Percentiles rank a stretch among this genome's conserved stretches.
phyloP scores from a whole-genome alignment of 2,888 invertebrate genomes.

The Acronicta psi region DNA sequence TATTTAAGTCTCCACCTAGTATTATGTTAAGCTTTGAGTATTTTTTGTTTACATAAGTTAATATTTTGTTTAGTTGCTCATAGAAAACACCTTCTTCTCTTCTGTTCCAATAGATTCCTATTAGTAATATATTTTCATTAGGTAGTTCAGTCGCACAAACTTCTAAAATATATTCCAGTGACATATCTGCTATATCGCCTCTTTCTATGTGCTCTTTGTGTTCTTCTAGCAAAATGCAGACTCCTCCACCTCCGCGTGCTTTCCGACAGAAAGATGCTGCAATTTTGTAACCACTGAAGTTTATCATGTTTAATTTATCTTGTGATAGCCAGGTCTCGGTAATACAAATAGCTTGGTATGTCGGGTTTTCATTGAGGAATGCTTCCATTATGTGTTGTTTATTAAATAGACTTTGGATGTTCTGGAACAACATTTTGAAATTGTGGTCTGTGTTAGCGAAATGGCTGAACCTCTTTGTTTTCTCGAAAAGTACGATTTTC shows the following conservation, averaged over 20 bases:
- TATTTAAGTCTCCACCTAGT: slow-evolving; percentile 10
- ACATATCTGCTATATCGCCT: slow-evolving; percentile 4
- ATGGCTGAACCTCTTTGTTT: no score
- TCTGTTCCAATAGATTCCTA: slow-evolving; percentile 8
- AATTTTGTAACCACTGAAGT: slow-evolving; percentile 2
- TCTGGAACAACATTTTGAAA: no score
- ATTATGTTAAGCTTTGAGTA: not conserved
- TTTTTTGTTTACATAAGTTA: slow-evolving; percentile 2
- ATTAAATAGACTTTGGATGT: no score
- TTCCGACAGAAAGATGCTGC: slow-evolving; percentile 5
- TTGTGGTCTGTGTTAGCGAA: no score
- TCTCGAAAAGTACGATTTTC: not conserved
- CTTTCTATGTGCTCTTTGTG: not conserved
- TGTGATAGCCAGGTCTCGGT: slow-evolving; percentile 6
- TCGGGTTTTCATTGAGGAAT: no score
- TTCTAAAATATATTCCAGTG: slow-evolving; percentile 3
- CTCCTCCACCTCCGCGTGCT: slow-evolving; percentile 5
- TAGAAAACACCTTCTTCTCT: slow-evolving; percentile 1
- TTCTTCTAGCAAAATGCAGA: slow-evolving; percentile 6
- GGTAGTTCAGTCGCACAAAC: not conserved
- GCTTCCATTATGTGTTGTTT: no score
- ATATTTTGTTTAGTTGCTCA: slow-evolving; percentile 3
- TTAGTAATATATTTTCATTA: not conserved
- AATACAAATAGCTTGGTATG: no score
- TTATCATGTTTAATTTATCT: not conserved